These are phyloP conservation scores for Mandrillus leucophaeus DNA, from an alignment of 2,113 vertebrate species.

Conservation along the genomic window DNA sequence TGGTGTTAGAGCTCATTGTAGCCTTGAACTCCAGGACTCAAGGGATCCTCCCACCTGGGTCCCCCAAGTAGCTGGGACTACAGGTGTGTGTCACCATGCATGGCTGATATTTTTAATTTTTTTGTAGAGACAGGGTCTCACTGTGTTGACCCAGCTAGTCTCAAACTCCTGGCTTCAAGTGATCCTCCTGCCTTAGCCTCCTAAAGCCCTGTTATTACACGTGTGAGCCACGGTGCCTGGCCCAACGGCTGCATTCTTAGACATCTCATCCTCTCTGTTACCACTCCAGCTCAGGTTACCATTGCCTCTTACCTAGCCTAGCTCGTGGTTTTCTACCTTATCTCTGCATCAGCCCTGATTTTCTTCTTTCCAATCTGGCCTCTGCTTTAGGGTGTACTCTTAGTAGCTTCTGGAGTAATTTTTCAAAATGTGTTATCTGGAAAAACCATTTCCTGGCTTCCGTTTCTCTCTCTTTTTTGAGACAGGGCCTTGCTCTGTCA, in stretches of 20 bases:
- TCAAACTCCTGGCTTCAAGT: too few species aligned
- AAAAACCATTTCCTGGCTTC: background rate
- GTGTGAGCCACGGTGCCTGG: too few species aligned
- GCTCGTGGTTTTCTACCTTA: background rate
- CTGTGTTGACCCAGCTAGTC: too few species aligned
- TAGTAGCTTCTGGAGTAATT: background rate
- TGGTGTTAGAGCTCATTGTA: too few species aligned
- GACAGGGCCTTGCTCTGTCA: background rate
- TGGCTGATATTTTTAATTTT: too few species aligned
- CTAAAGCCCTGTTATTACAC: too few species aligned
- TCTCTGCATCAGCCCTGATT: background rate
- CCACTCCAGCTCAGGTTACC: background rate
- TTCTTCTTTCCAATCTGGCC: background rate
- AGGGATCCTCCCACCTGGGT: too few species aligned
- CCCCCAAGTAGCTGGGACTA: too few species aligned
- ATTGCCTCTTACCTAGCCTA: background rate
- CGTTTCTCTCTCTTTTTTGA: background rate
- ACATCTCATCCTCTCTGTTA: background rate
- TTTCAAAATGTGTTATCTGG: background rate
- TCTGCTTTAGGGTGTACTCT: background rate
- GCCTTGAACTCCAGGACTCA: too few species aligned
- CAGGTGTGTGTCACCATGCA: too few species aligned
- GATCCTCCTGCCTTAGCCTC: too few species aligned
- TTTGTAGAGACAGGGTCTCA: too few species aligned
- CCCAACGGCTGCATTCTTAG: background rate